Evolutionary conservation across 2,888 invertebrate species (phyloP).

Genomic region (Hyalella azteca): DNA sequence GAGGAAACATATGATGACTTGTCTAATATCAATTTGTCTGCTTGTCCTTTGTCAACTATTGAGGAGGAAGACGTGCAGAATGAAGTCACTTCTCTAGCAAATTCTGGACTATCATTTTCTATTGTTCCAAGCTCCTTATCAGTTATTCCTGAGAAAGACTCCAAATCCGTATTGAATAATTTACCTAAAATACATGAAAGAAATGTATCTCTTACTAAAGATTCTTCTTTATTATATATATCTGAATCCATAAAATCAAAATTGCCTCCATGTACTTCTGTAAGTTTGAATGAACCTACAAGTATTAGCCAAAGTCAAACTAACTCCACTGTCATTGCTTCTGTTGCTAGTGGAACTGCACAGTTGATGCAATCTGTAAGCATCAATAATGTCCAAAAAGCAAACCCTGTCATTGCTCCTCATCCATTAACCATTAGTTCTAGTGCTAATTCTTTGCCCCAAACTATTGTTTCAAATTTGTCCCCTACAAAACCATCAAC

Average conservation of each 20-base stretch:
- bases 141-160: not conserved
- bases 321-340: not conserved
- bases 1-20: conserved; percentile 12
- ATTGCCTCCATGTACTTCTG: not conserved
- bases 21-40: conserved; percentile 1
- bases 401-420: not conserved
- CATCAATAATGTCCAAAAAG: not conserved
- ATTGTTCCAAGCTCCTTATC: not conserved
- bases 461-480: not conserved
- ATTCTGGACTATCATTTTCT: not conserved
- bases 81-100: conserved; percentile 3
- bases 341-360: not conserved
- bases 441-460: not conserved
- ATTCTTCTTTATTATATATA: not conserved
- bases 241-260: not conserved
- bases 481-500: not conserved
- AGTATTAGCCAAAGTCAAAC: not conserved
- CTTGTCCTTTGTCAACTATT: not conserved
- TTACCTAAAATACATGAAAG: not conserved
- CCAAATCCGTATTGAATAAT: not conserved
- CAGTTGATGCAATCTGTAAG: conserved; percentile 5
- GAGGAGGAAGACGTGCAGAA: not conserved
- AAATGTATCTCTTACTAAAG: not conserved
- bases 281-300: not conserved
- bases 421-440: not conserved